Evolutionary conservation across 2,113 vertebrate species (phyloP).

Genomic region (Cyprinus carpio): DNA sequence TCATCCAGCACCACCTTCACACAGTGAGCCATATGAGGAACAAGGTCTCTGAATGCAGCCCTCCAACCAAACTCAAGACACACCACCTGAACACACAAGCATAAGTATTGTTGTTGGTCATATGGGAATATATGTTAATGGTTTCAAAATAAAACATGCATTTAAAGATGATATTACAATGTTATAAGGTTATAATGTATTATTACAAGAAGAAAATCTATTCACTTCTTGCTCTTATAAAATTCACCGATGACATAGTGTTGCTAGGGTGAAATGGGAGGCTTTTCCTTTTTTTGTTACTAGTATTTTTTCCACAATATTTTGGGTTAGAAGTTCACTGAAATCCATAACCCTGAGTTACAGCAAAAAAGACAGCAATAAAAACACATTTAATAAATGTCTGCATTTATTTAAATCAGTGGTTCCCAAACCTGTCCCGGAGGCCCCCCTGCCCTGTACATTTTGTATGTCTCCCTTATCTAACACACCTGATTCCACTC

Average conservation of each 20-base stretch:
- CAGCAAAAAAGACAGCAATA: background rate
- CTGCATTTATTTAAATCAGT: too few relatives aligned
- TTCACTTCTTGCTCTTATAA: background rate
- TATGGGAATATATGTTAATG: background rate
- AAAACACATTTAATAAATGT: background rate
- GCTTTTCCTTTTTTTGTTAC: background rate
- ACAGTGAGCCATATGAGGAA: slow-evolving; percentile 82
- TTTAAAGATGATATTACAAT: background rate
- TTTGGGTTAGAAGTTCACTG: background rate
- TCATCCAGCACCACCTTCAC: slow-evolving; percentile 83
- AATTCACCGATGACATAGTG: too few relatives aligned
- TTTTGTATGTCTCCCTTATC: too few relatives aligned
- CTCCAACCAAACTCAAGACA: slow-evolving; percentile 88
- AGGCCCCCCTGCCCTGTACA: too few relatives aligned
- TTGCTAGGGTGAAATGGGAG: too few relatives aligned
- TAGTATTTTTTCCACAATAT: background rate
- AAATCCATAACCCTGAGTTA: background rate
- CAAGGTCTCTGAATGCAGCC: slow-evolving; percentile 82
- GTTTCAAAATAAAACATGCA: background rate
- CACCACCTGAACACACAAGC: slow-evolving; percentile 68
- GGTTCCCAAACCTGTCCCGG: too few relatives aligned
- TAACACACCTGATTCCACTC: too few relatives aligned
- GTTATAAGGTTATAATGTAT: background rate
- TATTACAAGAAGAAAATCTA: background rate
- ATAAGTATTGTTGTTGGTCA: background rate